Evolutionary conservation across 2,113 vertebrate genomes (phyloP).

Genomic region (Campylomormyrus tamandua): DNA sequence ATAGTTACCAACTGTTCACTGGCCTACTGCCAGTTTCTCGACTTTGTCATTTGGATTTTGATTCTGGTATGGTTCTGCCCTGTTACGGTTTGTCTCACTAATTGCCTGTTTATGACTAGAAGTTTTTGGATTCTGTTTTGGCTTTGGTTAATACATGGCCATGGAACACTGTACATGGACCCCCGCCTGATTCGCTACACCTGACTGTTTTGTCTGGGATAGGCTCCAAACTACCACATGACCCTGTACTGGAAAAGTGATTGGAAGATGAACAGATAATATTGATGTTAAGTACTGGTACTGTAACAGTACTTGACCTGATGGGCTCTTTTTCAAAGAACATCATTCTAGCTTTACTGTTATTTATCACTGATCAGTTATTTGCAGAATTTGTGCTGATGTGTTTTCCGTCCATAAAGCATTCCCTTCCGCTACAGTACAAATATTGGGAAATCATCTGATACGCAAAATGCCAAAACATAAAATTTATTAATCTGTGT

Average conservation of each 20-base stretch:
- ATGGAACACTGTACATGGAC: not conserved
- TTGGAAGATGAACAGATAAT: not conserved
- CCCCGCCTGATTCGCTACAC: not conserved
- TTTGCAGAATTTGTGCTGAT: not conserved
- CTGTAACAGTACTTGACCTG: not conserved
- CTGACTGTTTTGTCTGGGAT: not conserved
- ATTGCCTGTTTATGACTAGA: not conserved
- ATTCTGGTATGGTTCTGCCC: not conserved
- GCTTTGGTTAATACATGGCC: not conserved
- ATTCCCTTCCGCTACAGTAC: not conserved
- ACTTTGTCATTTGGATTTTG: not conserved
- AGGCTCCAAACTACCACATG: not conserved
- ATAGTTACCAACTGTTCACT: not conserved
- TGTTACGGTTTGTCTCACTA: not conserved
- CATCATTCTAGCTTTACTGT: not conserved
- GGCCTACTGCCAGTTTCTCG: not conserved
- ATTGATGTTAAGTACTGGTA: not conserved
- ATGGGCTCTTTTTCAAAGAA: not conserved
- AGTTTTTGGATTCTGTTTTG: not conserved
- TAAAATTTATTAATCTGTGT: not conserved
- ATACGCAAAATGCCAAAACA: not conserved
- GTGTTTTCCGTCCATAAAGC: not conserved
- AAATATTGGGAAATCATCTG: not conserved
- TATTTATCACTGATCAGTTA: not conserved
- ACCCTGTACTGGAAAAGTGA: not conserved